These are phyloP conservation scores for Papilio elwesi DNA, from an alignment of 2,888 invertebrate species.

Conservation along the genomic window DNA sequence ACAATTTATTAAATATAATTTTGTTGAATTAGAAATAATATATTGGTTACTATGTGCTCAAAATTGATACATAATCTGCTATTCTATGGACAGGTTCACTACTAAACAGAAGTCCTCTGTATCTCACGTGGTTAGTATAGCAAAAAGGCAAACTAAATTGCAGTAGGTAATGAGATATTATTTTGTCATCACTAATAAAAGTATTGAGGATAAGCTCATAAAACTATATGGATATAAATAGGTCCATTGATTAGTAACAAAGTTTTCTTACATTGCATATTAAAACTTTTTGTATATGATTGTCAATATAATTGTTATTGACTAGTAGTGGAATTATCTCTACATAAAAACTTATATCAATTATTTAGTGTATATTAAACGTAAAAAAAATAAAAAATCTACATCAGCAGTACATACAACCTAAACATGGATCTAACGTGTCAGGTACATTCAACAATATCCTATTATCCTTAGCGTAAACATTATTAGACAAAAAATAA, in stretches of 20 bases:
- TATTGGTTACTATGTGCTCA: too few species aligned
- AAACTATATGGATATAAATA: neutral
- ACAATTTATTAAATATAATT: too few species aligned
- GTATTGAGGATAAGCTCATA: neutral
- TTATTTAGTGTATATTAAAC: constrained; percentile 22
- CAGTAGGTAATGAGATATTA: neutral
- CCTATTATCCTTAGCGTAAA: constrained; percentile 13
- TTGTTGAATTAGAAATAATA: too few species aligned
- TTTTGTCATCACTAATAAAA: neutral
- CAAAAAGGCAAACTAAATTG: neutral
- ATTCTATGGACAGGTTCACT: too few species aligned
- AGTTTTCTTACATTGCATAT: neutral
- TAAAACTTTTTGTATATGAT: neutral
- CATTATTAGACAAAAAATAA: neutral
- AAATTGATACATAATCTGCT: too few species aligned
- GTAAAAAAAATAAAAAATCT: constrained; percentile 3
- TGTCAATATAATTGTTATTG: constrained; percentile 32
- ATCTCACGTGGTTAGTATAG: neutral
- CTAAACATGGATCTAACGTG: constrained; percentile 4
- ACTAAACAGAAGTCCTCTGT: neutral
- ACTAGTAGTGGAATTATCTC: constrained; percentile 26
- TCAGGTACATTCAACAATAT: constrained; percentile 33
- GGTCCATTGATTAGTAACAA: neutral
- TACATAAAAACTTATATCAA: constrained; percentile 8
- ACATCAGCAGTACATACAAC: constrained; percentile 16